Evolutionary conservation across 1,140 invertebrate genomes (phyloP), one percentile per base, ranked within the genome.

Genomic region (Panagrolaimus sp.): DNA sequence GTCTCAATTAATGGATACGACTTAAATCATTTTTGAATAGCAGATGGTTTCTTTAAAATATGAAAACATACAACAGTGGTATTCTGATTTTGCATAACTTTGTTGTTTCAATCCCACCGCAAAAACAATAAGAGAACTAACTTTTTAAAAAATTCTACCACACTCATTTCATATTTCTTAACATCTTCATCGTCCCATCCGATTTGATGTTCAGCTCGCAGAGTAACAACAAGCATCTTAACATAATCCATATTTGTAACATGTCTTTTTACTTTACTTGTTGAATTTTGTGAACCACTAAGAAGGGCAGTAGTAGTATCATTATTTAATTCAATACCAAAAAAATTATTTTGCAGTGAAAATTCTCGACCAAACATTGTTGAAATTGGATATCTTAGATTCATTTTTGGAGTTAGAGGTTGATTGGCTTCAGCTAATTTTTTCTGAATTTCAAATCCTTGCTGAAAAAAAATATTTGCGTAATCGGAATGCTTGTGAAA

Each of bases 301-400:
- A n/a, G n/a, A n/a, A n/a, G n/a, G n/a, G 13, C 14, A 13, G 31
- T 57, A 13, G 47, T 42, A 25, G 11, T 65, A 42, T 72, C 64
- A 13, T 78, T 47, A 23, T 16, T 14, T 16, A 75, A 66, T 9
- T 74, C 68, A 51, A 82, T 67, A 14, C 80, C 79, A 45, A 77
- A 82, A 68, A 81, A 77, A 47, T 72, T 81, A 9, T 74, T 78
- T 66, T 81, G 78, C 9, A 81, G 57, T 27, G 66, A 74, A 23
- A 80, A 67, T 16, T 68, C 66, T 23, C 64, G 62, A 9, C 77
- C 80, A 43, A 71, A 79, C n/a, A 81, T 62, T 7, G 68, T 68
- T 16, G 64, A 67, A 23, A 70, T 72, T 13, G 79, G 79, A 62
- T 81, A 81, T 20, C 67, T 63, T 14, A 81, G 67, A n/a, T 74